Conservation (phyloP, 2,888 invertebrate genomes). For the Drosophila rellima region DNA sequence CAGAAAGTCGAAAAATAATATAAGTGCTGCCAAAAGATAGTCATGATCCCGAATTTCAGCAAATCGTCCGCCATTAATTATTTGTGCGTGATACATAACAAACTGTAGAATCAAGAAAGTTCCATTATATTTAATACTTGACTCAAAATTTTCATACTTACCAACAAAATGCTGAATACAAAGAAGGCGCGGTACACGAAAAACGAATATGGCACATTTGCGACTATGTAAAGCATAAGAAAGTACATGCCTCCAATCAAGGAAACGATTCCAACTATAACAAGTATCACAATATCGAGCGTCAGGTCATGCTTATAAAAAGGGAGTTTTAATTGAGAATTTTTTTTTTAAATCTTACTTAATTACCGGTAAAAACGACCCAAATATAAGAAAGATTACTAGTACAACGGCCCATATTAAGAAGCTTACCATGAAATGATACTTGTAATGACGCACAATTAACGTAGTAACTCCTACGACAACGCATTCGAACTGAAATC, state of each 20-base stretch:
- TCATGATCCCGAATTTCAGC: conserved; percentile 63
- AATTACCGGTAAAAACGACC: conserved; percentile 48
- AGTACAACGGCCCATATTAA: conserved; percentile 45
- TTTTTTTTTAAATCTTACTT: not conserved
- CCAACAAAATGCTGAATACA: conserved; percentile 41
- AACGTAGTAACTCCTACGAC: conserved; percentile 48
- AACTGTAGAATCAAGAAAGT: conserved; percentile 41
- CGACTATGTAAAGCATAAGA: conserved; percentile 55
- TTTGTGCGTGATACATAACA: conserved; percentile 69
- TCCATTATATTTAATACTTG: not conserved
- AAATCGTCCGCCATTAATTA: conserved; percentile 62
- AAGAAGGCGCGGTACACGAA: conserved; percentile 43
- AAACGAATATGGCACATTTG: conserved; percentile 50
- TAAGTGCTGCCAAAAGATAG: conserved; percentile 51
- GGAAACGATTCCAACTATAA: conserved; percentile 48
- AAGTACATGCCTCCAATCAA: conserved; percentile 62
- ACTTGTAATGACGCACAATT: conserved; percentile 40
- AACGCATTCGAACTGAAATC: conserved; percentile 46
- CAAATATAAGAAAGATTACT: conserved; percentile 38
- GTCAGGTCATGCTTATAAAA: conserved; percentile 56
- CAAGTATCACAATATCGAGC: conserved; percentile 56
- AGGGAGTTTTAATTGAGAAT: not conserved
- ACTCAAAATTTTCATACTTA: conserved; percentile 5
- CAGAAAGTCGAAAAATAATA: conserved; percentile 61
- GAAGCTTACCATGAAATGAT: conserved; percentile 43